phyloP scores from a whole-genome alignment of 2,797 vertebrate genomes.

The Syngnathus acus region DNA sequence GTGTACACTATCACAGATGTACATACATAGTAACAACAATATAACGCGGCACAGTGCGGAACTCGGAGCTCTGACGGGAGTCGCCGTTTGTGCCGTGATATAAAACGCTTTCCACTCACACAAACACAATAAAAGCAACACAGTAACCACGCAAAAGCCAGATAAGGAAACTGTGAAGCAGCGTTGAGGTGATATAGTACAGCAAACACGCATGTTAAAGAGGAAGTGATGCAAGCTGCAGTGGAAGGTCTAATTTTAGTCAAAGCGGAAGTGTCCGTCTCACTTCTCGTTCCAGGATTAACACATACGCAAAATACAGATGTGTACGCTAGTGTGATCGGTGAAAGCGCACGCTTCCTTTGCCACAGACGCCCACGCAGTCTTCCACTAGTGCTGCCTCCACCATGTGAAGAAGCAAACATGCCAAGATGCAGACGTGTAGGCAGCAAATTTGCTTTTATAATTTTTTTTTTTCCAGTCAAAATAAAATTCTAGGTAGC shows the following conservation, averaged over 20 bases:
- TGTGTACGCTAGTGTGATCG: constrained; percentile 18
- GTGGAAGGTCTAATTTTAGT: constrained; percentile 62
- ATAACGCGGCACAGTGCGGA: constrained; percentile 17
- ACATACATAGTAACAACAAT: constrained; percentile 25
- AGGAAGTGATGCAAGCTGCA: constrained; percentile 63
- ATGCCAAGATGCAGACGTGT: not conserved
- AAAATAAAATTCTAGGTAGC: not conserved
- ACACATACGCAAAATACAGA: constrained; percentile 29
- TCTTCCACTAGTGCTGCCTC: constrained; percentile 38
- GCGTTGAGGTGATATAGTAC: constrained; percentile 24
- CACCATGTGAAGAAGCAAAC: constrained; percentile 7
- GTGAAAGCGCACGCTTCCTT: constrained; percentile 55
- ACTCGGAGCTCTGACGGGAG: constrained; percentile 28
- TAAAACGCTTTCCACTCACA: constrained; percentile 48
- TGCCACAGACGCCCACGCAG: constrained; percentile 39
- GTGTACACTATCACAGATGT: constrained; percentile 22
- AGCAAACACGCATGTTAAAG: constrained; percentile 25
- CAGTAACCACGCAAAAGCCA: constrained; percentile 31
- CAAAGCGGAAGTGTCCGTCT: constrained; percentile 54
- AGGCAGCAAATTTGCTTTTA: not conserved
- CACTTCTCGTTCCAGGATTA: constrained; percentile 64
- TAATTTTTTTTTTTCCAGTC: not conserved
- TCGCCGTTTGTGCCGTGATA: constrained; percentile 56
- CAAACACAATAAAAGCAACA: constrained; percentile 10
- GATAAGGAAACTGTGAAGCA: constrained; percentile 53